Evolutionary conservation across 2,797 vertebrate species (phyloP), one percentile per base, ranked within the genome.

Genomic region (Sardinella longiceps): DNA sequence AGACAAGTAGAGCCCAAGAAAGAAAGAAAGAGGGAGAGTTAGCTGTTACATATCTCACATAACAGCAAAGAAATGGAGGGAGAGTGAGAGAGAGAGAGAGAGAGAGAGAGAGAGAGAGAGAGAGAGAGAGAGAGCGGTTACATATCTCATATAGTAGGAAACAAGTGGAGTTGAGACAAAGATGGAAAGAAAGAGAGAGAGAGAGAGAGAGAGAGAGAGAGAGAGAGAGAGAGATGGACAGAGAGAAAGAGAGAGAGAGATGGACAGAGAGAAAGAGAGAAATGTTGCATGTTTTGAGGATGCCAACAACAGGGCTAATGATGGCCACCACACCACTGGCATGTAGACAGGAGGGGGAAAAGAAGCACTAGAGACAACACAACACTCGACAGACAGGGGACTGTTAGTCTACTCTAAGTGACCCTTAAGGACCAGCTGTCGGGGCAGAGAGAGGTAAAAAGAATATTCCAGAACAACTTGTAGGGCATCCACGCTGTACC

Each of bases 401-500:
- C 70, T 39, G 18, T 77, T 39, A 37, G 70, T 77, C 70, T 53
- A 53, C 51, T 53, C 18, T 53, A 53, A 53, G 18, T 53, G 51
- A 53, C 51, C 51, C 51, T 60, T 60, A 60, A 60, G 56, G n/a
- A n/a, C 9, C 23, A 60, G 25, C 56, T 25, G 56, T 25, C 56
- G 11, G 56, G 56, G 9, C 56, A 60, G 56, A 25, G 56, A 25
- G 30, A 33, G 28, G 28, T 33, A 7, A 15, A 74, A 33, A 74
- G 30, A 74, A 77, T 43, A 39, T 77, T 77, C 70, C 70, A 43
- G 33, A 77, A 77, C 70, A 77, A 77, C 37, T 37, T 77, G 18
- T 5, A 9, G 70, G 70, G 33, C 70, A 39, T 77, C 12, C 33
- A 23, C 33, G 39, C 70, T 77, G 18, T 77, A 77, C 33, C 70